phyloP scores from a whole-genome alignment of 2,888 invertebrate genomes.

The Hermaeophaga mercurialis region DNA sequence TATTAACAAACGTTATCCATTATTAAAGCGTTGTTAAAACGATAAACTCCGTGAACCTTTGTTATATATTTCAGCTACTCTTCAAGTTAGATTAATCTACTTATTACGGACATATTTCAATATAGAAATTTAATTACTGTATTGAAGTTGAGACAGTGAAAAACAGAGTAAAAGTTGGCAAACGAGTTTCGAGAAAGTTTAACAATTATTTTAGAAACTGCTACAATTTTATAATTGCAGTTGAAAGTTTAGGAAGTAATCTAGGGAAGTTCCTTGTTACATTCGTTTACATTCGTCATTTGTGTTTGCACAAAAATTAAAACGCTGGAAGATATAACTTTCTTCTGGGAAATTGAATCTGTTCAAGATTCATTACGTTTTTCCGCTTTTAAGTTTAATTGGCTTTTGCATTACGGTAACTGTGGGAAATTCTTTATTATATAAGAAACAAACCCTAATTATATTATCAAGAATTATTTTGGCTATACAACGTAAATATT shows the following conservation, averaged over 20 bases:
- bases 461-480: too few species aligned
- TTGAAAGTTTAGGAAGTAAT: constrained; percentile 29
- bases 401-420: neutral
- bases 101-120: constrained; percentile 6
- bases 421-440: neutral
- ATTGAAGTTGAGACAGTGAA: constrained; percentile 27
- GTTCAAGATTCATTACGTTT: constrained; percentile 10
- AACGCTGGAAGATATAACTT: constrained; percentile 15
- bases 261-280: constrained; percentile 22
- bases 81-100: constrained; percentile 5
- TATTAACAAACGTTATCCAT: too few species aligned
- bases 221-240: constrained; percentile 31
- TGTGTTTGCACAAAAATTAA: constrained; percentile 25
- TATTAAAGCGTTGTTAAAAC: too few species aligned
- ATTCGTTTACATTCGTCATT: constrained; percentile 30
- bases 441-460: too few species aligned
- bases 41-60: too few species aligned
- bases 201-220: constrained; percentile 30
- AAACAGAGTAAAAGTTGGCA: constrained; percentile 22
- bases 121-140: constrained; percentile 25
- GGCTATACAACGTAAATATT: too few species aligned
- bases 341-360: constrained; percentile 8
- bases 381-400: constrained; percentile 8
- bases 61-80: too few species aligned
- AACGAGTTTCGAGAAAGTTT: constrained; percentile 18